phyloP scores from a whole-genome alignment of 30 jellyfish, hydroid and myxozoan genomes.

The Aurelia aurita complex sp. Pacific region DNA sequence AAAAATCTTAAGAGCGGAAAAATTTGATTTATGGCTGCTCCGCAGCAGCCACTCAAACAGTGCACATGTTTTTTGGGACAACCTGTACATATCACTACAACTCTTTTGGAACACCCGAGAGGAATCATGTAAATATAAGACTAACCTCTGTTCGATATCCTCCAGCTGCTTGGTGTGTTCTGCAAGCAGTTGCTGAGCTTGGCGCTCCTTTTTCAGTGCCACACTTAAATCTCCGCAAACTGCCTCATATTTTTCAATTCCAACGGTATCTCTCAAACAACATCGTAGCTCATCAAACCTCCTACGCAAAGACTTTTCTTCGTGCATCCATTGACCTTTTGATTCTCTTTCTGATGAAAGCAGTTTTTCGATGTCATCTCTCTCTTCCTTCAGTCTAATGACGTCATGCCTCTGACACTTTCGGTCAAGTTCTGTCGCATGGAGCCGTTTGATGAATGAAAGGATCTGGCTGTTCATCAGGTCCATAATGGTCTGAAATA shows the following conservation, averaged over 20 bases:
- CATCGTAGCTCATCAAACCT: constrained; percentile 40
- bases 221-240: constrained; percentile 49
- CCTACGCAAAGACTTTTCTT: constrained; percentile 39
- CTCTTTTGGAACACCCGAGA: too few species aligned
- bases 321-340: constrained; percentile 6
- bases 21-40: too few species aligned
- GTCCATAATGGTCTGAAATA: constrained; percentile 42
- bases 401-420: constrained; percentile 34
- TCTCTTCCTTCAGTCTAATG: constrained; percentile 21
- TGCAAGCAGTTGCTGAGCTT: constrained; percentile 54
- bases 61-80: too few species aligned
- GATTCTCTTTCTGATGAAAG: constrained; percentile 34
- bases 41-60: too few species aligned
- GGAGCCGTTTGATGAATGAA: constrained; percentile 75
- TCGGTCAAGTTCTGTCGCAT: constrained; percentile 71
- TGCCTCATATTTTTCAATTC: constrained; percentile 51
- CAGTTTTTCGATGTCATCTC: constrained; percentile 36
- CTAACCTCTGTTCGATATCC: constrained; percentile 76
- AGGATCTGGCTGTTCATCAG: constrained; percentile 45
- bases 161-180: constrained; percentile 71
- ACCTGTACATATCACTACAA: too few species aligned
- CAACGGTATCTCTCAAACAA: constrained; percentile 34
- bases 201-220: constrained; percentile 73
- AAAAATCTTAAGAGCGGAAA: too few species aligned
- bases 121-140: too few species aligned